A percentile compares a stretch with the other conserved stretches of the same genome.
phyloP scores from a whole-genome alignment of 2,113 vertebrate species.

The Anolis sagrei region DNA sequence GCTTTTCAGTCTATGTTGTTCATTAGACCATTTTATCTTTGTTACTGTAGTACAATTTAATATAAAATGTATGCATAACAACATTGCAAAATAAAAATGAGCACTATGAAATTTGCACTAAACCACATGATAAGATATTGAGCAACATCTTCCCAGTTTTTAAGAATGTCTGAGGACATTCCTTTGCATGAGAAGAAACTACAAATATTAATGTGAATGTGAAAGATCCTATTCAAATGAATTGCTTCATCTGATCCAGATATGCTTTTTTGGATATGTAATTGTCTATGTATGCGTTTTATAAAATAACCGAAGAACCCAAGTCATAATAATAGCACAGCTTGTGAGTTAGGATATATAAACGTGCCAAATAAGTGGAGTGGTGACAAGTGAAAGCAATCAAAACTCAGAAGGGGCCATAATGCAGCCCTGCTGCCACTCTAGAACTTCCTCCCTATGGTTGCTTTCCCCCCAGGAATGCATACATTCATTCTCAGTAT shows the following conservation, averaged over 20 bases:
- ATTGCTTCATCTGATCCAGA: neutral
- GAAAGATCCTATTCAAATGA: neutral
- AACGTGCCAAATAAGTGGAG: neutral
- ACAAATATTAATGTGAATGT: neutral
- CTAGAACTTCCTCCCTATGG: neutral
- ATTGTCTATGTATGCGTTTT: neutral
- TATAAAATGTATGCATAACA: neutral
- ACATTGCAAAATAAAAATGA: neutral
- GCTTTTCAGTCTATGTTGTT: neutral
- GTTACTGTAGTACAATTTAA: neutral
- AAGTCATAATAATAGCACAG: neutral
- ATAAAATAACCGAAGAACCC: neutral
- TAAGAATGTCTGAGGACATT: neutral
- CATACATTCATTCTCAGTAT: neutral
- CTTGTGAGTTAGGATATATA: neutral
- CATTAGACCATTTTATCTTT: neutral
- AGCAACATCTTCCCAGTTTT: neutral
- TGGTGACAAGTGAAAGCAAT: neutral
- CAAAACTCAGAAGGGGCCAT: neutral
- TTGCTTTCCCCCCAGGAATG: neutral
- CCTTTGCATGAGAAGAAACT: neutral
- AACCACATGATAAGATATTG: neutral
- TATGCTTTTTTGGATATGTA: neutral
- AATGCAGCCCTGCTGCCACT: neutral
- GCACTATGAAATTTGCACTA: neutral